Base-by-base conservation (phyloP, 2,113 vertebrate genomes). In the Indicator maculatus region DNA sequence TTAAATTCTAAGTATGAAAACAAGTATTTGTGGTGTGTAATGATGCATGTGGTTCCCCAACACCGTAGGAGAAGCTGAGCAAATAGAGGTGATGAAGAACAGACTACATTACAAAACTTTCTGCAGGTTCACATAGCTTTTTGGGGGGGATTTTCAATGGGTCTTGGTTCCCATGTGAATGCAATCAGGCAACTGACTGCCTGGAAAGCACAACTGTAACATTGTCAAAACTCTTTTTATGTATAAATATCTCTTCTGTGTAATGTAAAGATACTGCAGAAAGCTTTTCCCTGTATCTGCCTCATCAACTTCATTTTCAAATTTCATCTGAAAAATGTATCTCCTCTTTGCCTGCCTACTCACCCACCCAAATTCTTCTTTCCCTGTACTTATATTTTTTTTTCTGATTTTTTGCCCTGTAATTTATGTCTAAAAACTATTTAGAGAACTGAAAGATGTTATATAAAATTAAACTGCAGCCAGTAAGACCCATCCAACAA, bases 281-380 rank as follows among this genome's bases (percentile, higher is more conserved):
- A 91, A 89, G 5, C 12, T 67, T 85, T 89, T 93, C 20, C 70
- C 60, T 87, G 6, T 67, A 65, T 87, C 31, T 80, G 41, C 36
- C 72, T 86, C 64, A 91, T 74, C 69, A 52, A 83, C 11, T 86
- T 26, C 33, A 26, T 93, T 93, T 93, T 93, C 38, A 88, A 71
- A 77, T 89, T 91, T 95, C 13, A 60, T 56, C 23, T 56, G 64
- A 89, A 89, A 93, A 92, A 70, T 47, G 5, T 55, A 24, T 79
- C 36, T 89, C 52, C 33, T 76, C 38, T 66, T 80, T 88, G 11
- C 41, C 60, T 77, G 28, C 78, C 56, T 80, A 64, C 82, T 74
- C 67, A 89, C 3, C 21, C 60, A 56, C 47, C 36, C 31, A 47
- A 91, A 76, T 55, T 88, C 56, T 89, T 88, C 55, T 50, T 63